These are phyloP conservation scores for Leucoma salicis DNA, from an alignment of 2,888 invertebrate species.

Conservation along the genomic window DNA sequence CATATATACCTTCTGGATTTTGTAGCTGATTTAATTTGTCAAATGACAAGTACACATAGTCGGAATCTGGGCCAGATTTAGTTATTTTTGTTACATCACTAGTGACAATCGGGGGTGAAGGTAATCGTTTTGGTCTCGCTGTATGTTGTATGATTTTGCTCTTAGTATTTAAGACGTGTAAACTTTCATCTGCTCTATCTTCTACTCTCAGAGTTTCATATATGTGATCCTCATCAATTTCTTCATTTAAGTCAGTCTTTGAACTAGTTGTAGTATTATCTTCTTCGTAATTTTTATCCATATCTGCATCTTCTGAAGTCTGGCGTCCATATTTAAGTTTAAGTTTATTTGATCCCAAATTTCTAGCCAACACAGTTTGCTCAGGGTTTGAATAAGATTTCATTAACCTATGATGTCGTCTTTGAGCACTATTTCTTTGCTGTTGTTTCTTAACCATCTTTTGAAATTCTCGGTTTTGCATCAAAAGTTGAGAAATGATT, in stretches of 20 bases:
- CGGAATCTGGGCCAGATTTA: constrained; percentile 69
- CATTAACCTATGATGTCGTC: constrained; percentile 78
- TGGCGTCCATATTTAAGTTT: constrained; percentile 66
- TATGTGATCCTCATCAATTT: constrained; percentile 79
- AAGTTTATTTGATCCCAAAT: constrained; percentile 48
- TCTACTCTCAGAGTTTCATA: constrained; percentile 82
- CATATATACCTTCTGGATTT: constrained; percentile 66
- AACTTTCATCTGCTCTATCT: constrained; percentile 50
- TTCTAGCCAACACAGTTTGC: constrained; percentile 70
- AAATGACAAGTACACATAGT: constrained; percentile 76
- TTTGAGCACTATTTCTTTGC: constrained; percentile 76
- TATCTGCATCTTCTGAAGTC: constrained; percentile 59
- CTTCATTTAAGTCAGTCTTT: constrained; percentile 41
- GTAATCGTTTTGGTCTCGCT: constrained; percentile 56
- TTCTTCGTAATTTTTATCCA: constrained; percentile 35
- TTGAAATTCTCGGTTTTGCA: constrained; percentile 92
- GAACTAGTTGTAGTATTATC: constrained; percentile 36
- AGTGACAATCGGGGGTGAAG: constrained; percentile 53
- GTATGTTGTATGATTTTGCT: constrained; percentile 61
- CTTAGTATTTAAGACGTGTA: constrained; percentile 53
- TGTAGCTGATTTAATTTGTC: constrained; percentile 57
- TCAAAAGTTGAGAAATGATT: constrained; percentile 90
- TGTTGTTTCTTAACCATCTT: constrained; percentile 89
- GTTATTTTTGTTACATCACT: constrained; percentile 34
- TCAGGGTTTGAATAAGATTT: constrained; percentile 79